Percentiles rank a stretch among this genome's conserved stretches.
phyloP scores from a whole-genome alignment of 2,797 vertebrate species.

The Peromyscus eremicus region DNA sequence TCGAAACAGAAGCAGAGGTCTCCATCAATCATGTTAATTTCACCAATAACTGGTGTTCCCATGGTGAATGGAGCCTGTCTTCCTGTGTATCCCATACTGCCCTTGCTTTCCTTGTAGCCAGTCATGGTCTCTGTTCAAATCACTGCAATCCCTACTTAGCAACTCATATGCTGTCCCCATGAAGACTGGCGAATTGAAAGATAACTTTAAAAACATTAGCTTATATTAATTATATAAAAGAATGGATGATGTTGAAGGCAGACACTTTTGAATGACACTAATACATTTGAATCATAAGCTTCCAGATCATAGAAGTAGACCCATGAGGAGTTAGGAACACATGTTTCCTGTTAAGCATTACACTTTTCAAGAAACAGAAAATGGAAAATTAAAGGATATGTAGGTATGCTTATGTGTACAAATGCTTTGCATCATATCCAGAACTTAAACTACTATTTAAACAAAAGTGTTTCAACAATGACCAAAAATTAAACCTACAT shows the following conservation, averaged over 20 bases:
- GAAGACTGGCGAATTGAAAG: not conserved
- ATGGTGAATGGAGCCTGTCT: not conserved
- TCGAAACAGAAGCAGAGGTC: not conserved
- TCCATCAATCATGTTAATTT: not conserved
- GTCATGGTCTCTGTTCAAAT: not conserved
- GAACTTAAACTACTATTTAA: conserved; percentile 52
- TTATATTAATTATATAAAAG: not conserved
- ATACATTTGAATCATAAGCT: not conserved
- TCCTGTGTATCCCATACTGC: not conserved
- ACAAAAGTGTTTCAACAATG: conserved; percentile 11
- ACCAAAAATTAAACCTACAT: not conserved
- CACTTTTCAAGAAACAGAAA: not conserved
- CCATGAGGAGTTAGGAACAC: not conserved
- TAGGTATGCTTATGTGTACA: not conserved
- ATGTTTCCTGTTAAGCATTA: not conserved
- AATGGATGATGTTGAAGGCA: not conserved
- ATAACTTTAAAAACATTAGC: not conserved
- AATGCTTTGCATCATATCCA: not conserved
- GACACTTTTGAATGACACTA: not conserved
- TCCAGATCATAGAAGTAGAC: not conserved
- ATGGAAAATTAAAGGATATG: not conserved
- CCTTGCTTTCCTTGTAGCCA: not conserved
- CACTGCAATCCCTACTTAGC: not conserved
- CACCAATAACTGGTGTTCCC: not conserved
- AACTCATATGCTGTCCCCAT: not conserved